These are phyloP conservation scores for Taurulus bubalis DNA, from an alignment of 2,113 vertebrate species.

Conservation along the genomic window DNA sequence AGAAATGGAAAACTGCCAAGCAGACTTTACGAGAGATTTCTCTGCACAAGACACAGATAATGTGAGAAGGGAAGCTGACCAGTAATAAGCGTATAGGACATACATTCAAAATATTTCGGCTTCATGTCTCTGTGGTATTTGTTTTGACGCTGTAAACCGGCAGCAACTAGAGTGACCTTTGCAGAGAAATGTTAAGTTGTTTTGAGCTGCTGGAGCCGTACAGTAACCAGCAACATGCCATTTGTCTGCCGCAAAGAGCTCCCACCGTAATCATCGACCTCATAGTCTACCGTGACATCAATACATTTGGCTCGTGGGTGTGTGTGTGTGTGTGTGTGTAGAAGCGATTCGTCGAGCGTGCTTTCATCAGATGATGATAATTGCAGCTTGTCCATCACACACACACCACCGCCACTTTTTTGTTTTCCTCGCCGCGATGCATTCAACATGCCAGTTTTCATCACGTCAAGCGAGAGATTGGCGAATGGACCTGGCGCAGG, in stretches of 20 bases:
- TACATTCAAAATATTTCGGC: constrained; percentile 14
- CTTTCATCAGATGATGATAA: constrained; percentile 47
- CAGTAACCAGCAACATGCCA: background rate
- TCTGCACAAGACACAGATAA: constrained; percentile 18
- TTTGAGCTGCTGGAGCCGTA: constrained; percentile 4
- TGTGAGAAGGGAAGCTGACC: background rate
- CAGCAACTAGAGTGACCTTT: constrained; percentile 49
- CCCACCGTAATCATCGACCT: background rate
- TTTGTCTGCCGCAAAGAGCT: constrained; percentile 6
- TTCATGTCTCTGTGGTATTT: constrained; percentile 21
- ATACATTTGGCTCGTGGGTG: background rate
- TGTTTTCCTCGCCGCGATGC: constrained; percentile 7
- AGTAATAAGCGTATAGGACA: constrained; percentile 2
- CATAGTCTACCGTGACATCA: background rate
- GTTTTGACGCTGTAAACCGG: constrained; percentile 27
- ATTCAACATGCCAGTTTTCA: constrained; percentile 58
- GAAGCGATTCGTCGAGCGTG: constrained; percentile 8
- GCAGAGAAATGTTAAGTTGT: constrained; percentile 26
- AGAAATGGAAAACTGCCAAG: constrained; percentile 28
- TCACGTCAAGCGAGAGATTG: constrained; percentile 60
- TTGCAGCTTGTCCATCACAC: constrained; percentile 55
- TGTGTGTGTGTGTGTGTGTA: background rate
- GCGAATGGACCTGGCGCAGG: constrained; percentile 19
- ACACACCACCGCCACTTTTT: constrained; percentile 33
- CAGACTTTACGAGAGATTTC: constrained; percentile 29